These are phyloP conservation scores for Nycticryphes semicollaris DNA, from an alignment of 2,113 vertebrate species.

Conservation along the genomic window DNA sequence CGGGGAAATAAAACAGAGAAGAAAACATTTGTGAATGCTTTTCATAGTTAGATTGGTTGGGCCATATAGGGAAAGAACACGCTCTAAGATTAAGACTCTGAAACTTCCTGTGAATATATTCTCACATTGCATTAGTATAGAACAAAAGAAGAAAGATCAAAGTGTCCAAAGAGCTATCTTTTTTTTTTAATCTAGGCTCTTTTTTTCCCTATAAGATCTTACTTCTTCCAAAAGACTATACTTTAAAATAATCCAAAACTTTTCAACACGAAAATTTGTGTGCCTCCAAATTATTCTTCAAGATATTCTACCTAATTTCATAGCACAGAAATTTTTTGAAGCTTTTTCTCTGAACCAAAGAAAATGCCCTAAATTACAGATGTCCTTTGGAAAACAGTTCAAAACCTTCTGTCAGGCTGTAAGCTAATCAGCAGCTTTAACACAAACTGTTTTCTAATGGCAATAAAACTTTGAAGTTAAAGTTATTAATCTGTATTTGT, in stretches of 20 bases:
- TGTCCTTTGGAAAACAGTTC: neutral
- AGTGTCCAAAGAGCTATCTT: neutral
- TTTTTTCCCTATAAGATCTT: neutral
- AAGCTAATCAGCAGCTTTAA: neutral
- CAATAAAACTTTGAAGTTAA: neutral
- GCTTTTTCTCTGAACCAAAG: neutral
- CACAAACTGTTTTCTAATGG: neutral
- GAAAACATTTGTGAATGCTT: neutral
- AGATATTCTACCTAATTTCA: neutral
- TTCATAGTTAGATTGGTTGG: neutral
- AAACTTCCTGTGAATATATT: neutral
- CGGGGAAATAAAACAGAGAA: neutral
- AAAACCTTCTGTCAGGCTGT: neutral
- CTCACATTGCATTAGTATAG: neutral
- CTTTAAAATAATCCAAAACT: neutral
- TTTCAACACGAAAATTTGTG: neutral
- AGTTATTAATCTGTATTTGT: neutral
- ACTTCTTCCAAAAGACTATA: neutral
- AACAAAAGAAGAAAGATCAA: neutral
- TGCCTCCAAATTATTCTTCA: neutral
- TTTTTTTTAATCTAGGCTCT: too few relatives aligned
- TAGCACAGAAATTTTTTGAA: neutral
- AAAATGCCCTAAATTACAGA: neutral
- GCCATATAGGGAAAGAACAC: neutral
- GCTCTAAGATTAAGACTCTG: neutral